Conservation (phyloP, 2,888 invertebrate species). For the Teleogryllus oceanicus region DNA sequence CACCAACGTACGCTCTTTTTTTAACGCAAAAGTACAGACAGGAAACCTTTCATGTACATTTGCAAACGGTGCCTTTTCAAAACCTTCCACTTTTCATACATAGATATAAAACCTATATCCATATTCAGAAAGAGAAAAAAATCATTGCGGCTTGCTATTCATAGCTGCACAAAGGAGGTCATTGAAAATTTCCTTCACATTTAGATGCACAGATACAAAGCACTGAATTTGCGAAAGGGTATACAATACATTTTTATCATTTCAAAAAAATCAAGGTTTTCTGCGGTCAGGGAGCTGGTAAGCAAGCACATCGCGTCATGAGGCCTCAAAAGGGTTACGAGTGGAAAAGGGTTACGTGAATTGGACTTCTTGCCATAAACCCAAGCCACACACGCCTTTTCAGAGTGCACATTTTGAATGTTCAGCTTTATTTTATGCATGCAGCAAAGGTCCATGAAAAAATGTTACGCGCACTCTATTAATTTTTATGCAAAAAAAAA, state of each 20-base stretch:
- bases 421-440: neutral
- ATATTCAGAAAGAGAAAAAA: neutral
- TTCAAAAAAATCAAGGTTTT: neutral
- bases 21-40: neutral
- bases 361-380: neutral
- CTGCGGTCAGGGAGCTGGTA: neutral
- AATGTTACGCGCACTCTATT: neutral
- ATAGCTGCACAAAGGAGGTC: neutral
- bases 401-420: neutral
- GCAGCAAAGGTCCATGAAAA: neutral
- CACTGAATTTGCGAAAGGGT: neutral
- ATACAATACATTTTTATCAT: slow-evolving; percentile 3
- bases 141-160: neutral
- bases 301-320: neutral
- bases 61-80: neutral
- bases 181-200: neutral
- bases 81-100: neutral
- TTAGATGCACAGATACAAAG: neutral
- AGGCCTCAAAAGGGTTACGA: neutral
- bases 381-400: neutral
- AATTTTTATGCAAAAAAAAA: neutral
- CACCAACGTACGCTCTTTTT: neutral
- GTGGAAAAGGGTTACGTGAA: neutral
- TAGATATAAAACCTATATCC: slow-evolving; percentile 3
- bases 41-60: neutral